Evolutionary conservation across 1,140 invertebrate species (phyloP).

Genomic region (Akabosia matsudoensis): DNA sequence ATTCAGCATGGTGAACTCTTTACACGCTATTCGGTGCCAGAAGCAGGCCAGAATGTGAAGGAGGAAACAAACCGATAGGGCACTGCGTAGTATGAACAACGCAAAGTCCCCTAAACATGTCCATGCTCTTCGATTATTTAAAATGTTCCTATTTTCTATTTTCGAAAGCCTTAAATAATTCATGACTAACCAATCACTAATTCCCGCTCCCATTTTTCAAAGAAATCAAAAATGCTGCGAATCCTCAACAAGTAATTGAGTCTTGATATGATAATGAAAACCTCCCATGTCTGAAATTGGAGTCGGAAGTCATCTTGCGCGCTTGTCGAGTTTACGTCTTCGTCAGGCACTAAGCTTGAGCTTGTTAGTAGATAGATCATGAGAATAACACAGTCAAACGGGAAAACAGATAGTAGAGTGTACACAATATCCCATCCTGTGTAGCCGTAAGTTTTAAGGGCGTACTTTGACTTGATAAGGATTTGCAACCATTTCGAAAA

Average conservation of each 20-base stretch:
- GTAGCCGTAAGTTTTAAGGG: constrained; percentile 39
- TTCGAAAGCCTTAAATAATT: too few species aligned
- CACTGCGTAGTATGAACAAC: constrained; percentile 36
- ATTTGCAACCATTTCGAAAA: constrained; percentile 38
- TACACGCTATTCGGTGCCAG: constrained; percentile 42
- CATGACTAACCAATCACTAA: background rate
- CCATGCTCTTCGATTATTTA: too few species aligned
- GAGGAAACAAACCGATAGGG: constrained; percentile 29
- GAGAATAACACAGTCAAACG: constrained; percentile 37
- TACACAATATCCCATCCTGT: constrained; percentile 33
- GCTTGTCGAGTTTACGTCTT: too few species aligned
- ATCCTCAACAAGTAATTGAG: constrained; percentile 40
- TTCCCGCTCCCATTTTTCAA: constrained; percentile 19
- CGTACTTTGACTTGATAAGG: constrained; percentile 40
- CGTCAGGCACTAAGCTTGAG: background rate
- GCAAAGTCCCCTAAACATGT: constrained; percentile 33
- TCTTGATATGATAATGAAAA: constrained; percentile 31
- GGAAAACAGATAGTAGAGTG: constrained; percentile 34
- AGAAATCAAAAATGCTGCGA: constrained; percentile 27
- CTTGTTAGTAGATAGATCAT: constrained; percentile 31
- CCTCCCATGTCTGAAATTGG: too few species aligned
- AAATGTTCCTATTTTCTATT: too few species aligned
- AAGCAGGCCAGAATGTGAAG: constrained; percentile 39
- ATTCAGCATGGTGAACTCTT: constrained; percentile 32
- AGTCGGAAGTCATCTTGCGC: too few species aligned